These are phyloP conservation scores for Hypercompe scribonia DNA, from an alignment of 2,888 invertebrate genomes.

Conservation along the genomic window DNA sequence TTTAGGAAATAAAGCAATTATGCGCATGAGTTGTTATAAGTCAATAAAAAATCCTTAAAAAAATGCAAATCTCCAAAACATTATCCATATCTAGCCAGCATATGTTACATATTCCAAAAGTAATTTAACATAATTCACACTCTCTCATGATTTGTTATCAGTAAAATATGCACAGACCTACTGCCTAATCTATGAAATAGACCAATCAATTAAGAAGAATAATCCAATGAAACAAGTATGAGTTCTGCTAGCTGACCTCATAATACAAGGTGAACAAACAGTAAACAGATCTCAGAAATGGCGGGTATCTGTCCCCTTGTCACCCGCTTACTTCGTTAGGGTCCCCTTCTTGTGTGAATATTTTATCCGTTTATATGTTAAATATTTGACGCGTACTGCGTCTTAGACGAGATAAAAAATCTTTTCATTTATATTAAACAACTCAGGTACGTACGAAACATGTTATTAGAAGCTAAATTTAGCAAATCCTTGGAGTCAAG, in stretches of 20 bases:
- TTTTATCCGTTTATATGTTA: constrained; percentile 47
- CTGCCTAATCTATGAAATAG: not conserved
- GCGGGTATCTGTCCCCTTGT: constrained; percentile 46
- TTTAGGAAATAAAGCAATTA: no score
- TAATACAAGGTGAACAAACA: constrained; percentile 31
- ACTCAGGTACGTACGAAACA: not conserved
- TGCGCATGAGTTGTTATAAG: no score
- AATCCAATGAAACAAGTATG: constrained; percentile 25
- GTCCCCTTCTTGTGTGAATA: constrained; percentile 41
- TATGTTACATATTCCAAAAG: not conserved
- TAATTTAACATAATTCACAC: not conserved
- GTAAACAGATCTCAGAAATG: constrained; percentile 48
- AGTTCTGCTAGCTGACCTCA: constrained; percentile 22
- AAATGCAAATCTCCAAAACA: not conserved
- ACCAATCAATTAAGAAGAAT: constrained; percentile 23
- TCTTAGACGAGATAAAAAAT: constrained; percentile 11
- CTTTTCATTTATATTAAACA: constrained; percentile 21
- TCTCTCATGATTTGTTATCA: not conserved
- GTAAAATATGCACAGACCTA: not conserved
- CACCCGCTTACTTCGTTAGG: constrained; percentile 53
- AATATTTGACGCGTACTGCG: constrained; percentile 31
- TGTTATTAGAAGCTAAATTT: constrained; percentile 9
- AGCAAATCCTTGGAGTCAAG: not conserved
- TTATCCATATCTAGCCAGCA: not conserved
- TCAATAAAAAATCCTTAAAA: not conserved